Base-by-base conservation (phyloP, 1,140 invertebrate species). In the Asbolus verrucosus region DNA sequence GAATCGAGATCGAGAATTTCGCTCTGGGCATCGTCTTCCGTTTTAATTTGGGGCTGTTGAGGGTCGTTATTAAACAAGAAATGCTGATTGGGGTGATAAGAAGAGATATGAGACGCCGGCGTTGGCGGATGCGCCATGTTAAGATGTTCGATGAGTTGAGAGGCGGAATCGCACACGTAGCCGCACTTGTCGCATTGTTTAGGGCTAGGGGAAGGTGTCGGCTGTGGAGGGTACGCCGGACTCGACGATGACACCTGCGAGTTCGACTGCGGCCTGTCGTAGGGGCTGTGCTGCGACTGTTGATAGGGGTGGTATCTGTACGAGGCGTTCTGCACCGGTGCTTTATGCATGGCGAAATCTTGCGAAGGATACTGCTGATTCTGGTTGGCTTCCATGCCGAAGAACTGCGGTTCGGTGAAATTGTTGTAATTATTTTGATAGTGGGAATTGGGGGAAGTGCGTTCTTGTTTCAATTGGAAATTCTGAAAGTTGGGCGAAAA, bases 1-100 rank as follows among this genome's bases (percentile, higher is more conserved):
- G 93, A 94, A 79, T 95, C 94, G 59, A 96, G 82, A 80, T 96
- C 94, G 27, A 96, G 83, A 66, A 96, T 92, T 76, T 95, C 93
- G 1, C 91, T 90, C 74, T 90, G 89, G 16, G 87, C 86, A 72
- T 88, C 89, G 68, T 89, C 80, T 71, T 89, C 87, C 0, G 80
- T 63, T 75, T 89, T 89, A 4, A 81, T 69, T 2, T 74, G 63
- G 9, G 78, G 61, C 4, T 80, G 79, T 50, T 79, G 76, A 75
- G 82, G 86, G 16, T 81, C 79, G 31, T 82, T 83, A 1, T 70
- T 71, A 27, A 86, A 80, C 78, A 85, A 84, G 79, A 77, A 84
- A 71, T 81, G 84, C 71, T 54, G 82, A 75, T 74, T 81, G 69
- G 39, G 80, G 71, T 41, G 79, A 41, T 59, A 78, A 70, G 39